Evolutionary conservation across 2,888 invertebrate species (phyloP), one percentile per base, ranked within the genome.

Genomic region (Apodemia zela): DNA sequence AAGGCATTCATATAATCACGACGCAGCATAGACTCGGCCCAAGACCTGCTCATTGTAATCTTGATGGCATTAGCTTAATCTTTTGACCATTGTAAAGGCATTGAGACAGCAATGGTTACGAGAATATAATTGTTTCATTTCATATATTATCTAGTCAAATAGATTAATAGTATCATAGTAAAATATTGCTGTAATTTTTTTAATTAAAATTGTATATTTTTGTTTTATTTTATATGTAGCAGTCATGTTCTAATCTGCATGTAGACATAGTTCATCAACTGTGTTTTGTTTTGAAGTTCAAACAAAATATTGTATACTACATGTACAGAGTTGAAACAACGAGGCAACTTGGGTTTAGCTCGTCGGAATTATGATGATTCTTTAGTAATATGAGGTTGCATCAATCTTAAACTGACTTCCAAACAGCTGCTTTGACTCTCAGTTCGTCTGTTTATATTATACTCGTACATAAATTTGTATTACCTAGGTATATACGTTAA

Each of bases 341-440:
- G 85, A 72, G 85, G 85, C 81, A 80, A 79, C 85, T 85, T 81
- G 82, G 82, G 84, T 77, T 78, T 60, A 74, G 85, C 85, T 82
- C 75, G 75, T 77, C 80, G 72, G 42, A 69, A 71, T 74, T 70
- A 79, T 84, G 86, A 84, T 82, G 86, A 85, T 71, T 80, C 84
- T 85, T 84, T 85, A 86, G 85, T 85, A 84, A 84, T 87, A 87
- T 88, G 87, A 87, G 86, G 81, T 82, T 84, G 86, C 79, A 69
- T 62, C 15, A 15, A 6, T 6, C 15, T 15, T 4, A 42, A 42
- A 42, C 42, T n/a, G 42, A 42, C 15, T 15, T 42, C 42, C 15
- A 42, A 42, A 33, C 10, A 13, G 38, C 13, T 38, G 3, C 38
- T 38, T 3, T 15, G 38, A 15, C 38, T 38, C 38, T 38, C 3